Base-by-base conservation (phyloP, 2,888 invertebrate species). In the Trichopria drosophilae region DNA sequence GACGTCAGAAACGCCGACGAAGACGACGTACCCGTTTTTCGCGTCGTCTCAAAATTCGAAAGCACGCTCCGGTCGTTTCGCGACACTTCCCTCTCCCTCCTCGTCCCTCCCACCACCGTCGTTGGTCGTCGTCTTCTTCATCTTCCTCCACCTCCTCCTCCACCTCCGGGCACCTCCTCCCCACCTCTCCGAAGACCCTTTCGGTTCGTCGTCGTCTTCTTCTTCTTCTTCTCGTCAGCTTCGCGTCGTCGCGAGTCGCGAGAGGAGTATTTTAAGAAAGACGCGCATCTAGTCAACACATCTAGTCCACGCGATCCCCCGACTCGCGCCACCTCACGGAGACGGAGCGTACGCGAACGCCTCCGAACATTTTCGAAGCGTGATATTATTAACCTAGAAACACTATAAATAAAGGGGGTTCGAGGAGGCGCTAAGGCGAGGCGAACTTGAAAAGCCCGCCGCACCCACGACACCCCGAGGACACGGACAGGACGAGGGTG, bases 201-300 rank as follows among this genome's bases (percentile, higher is more conserved):
- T 48, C 58, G 57, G 50, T 49, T 39, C 28, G 20, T 24, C 48
- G 29, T n/a, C 53, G 46, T 7, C 53, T 42, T 18, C 42, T 37
- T 23, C 31, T 22, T 36, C 39, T 13, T 39, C 13, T 32, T 13
- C 34, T 32, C 34, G 34, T 13, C n/a, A 9, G 34, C 34, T 10
- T 9, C 34, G 12, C 9, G 15, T 13, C 34, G 15, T 9, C 34
- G 15, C 12, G 15, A 9, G n/a, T 10, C n/a, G 13, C 9, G 34
- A 10, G 34, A 9, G n/a, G 34, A 46, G 26, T n/a, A 10, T 26
- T 26, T 26, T n/a, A n/a, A n/a, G n/a, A n/a, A n/a, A n/a, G 50
- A 49, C 61, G 54, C 57, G 59, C 62, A 60, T 64, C 68, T 68
- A 68, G 67, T 68, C 67, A 68, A 60, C 64, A 58, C 59, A 58